These are phyloP conservation scores for Oedothorax gibbosus DNA, from an alignment of 1,140 invertebrate species.

Conservation along the genomic window DNA sequence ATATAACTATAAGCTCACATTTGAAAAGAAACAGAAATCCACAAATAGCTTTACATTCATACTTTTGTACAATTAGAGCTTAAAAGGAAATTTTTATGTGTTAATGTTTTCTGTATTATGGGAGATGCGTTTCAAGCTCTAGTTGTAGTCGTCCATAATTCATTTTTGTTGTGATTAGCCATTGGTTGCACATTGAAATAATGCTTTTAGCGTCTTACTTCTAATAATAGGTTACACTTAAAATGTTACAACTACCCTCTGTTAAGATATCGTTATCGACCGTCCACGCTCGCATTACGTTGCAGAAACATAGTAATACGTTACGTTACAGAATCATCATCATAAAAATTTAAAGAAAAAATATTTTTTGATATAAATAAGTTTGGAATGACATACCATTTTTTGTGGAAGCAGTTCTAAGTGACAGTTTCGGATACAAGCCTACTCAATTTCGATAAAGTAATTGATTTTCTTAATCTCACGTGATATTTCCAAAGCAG, in stretches of 20 bases:
- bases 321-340: neutral
- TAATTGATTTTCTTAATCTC: no score
- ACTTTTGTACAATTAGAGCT: conserved; percentile 19
- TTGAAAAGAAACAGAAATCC: conserved; percentile 34
- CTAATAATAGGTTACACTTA: neutral
- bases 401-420: no score
- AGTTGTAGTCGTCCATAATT: neutral
- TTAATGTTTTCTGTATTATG: neutral
- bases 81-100: conserved; percentile 3
- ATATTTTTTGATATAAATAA: no score
- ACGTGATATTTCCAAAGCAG: no score
- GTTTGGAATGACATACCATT: no score
- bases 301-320: neutral
- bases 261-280: neutral
- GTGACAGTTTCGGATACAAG: no score
- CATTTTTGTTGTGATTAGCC: neutral
- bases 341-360: neutral
- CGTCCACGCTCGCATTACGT: no score
- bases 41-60: conserved; percentile 1
- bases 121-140: conserved; percentile 15
- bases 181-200: neutral
- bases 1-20: conserved; percentile 54
- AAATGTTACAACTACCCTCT: neutral
- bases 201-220: neutral
- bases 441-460: no score